A percentile compares a stretch with the other conserved stretches of the same genome.
Evolutionary conservation across 1,140 invertebrate genomes (phyloP).

Genomic region (Doryteuthis pealeii): DNA sequence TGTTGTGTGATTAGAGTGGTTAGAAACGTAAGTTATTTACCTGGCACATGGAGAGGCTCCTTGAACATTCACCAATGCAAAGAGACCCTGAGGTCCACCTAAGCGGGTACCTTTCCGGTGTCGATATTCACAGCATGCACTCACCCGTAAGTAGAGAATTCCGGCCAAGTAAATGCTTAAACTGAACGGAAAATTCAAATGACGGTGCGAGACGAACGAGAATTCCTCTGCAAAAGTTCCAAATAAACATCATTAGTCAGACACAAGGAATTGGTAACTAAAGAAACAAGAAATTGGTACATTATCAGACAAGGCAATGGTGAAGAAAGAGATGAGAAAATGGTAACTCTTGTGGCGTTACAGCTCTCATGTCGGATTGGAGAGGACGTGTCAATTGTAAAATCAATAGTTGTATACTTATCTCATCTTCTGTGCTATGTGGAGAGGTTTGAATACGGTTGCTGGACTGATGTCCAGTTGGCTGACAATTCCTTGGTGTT

Average conservation of each 20-base stretch:
- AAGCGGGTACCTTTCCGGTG: conserved; percentile 51
- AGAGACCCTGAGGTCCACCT: conserved; percentile 57
- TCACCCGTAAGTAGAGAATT: conserved; percentile 52
- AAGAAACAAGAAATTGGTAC: neutral
- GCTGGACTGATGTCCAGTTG: no score
- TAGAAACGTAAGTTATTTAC: conserved; percentile 29
- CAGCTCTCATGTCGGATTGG: no score
- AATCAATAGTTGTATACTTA: no score
- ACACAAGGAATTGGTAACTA: neutral
- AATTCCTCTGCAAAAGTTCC: conserved; percentile 49
- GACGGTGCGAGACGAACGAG: conserved; percentile 56
- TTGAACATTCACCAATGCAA: conserved; percentile 46
- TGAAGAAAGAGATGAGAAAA: neutral
- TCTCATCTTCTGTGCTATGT: no score
- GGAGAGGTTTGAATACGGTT: no score
- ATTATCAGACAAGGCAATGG: neutral
- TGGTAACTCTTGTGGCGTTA: no score
- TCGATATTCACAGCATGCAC: conserved; percentile 60
- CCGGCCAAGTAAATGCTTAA: conserved; percentile 59
- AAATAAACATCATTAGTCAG: neutral
- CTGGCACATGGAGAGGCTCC: conserved; percentile 56
- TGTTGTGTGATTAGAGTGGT: no score
- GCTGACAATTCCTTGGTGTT: no score
- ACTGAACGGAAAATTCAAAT: conserved; percentile 59
- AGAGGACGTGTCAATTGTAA: no score